Evolutionary conservation across 2,888 invertebrate genomes (phyloP).

Genomic region (Herminia tarsipennalis): DNA sequence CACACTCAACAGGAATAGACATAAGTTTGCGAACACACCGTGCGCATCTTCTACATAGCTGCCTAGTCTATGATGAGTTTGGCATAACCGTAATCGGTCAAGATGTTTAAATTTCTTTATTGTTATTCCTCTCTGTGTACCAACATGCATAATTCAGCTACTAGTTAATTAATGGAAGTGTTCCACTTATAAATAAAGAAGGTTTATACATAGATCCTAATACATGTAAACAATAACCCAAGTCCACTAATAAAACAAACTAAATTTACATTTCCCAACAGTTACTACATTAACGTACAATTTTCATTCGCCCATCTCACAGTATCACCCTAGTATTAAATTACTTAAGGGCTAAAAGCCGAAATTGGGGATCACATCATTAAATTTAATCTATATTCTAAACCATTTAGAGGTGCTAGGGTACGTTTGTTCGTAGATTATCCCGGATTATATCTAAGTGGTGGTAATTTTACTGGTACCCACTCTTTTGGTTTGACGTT

Average conservation of each 20-base stretch:
- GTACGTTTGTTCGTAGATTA: slow-evolving; percentile 66
- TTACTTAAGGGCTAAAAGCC: slow-evolving; percentile 58
- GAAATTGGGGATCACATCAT: slow-evolving; percentile 72
- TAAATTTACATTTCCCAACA: slow-evolving; percentile 12
- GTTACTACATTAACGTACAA: slow-evolving; percentile 18
- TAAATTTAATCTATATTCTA: slow-evolving; percentile 78
- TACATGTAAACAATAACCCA: slow-evolving; percentile 2
- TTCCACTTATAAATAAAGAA: too few relatives aligned
- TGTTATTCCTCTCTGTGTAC: too few relatives aligned
- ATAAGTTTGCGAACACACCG: too few relatives aligned
- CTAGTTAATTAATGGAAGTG: too few relatives aligned
- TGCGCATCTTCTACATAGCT: too few relatives aligned
- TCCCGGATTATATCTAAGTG: slow-evolving; percentile 70
- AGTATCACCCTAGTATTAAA: slow-evolving; percentile 49
- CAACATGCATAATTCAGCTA: too few relatives aligned
- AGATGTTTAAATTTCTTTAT: too few relatives aligned
- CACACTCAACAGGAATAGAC: too few relatives aligned
- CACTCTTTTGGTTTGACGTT: slow-evolving; percentile 38
- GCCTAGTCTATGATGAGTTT: too few relatives aligned
- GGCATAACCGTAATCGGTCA: too few relatives aligned
- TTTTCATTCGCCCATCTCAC: slow-evolving; percentile 33
- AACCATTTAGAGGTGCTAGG: slow-evolving; percentile 64
- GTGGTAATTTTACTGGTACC: slow-evolving; percentile 62
- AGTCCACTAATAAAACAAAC: slow-evolving; percentile 14
- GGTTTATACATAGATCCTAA: not conserved